Base-by-base conservation (phyloP, 2,888 invertebrate genomes). In the Tillus elongatus region DNA sequence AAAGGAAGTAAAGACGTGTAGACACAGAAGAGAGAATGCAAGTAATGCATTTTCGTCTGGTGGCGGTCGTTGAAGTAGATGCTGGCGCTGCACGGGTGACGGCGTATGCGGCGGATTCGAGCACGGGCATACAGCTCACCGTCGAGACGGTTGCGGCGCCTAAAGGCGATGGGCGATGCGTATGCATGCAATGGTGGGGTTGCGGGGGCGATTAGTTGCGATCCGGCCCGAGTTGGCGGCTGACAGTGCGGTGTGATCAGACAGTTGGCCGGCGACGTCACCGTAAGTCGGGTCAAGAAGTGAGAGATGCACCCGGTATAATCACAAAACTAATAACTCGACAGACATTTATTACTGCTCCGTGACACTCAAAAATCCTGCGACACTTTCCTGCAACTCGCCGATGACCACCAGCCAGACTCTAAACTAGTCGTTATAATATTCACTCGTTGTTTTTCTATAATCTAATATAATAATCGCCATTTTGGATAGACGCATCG, bases 261-360 rank as follows among this genome's bases (percentile, higher is more conserved):
- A 64, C 67, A 67, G 67, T 67, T 65, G 64, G 64, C 66, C 66
- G 68, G 64, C 66, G 63, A 66, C 66, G 64, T 65, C 67, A 65
- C 63, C 61, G 61, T 60, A 60, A 66, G 66, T 64, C 66, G 66
- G 66, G 64, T 66, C 48, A 64, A 60, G 63, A 39, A 42, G 40
- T 37, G 40, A n/a, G n/a, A 37, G 33, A 42, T 39, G 44, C 42
- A 45, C 41, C 42, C 36, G 28, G 16, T 27, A 37, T 13, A 37
- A 11, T 12, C 11, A 11, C 3, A 19, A 15, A 9, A 10, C 11
- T 13, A 29, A 29, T 13, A 12, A 13, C 14, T 6, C 6, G 1
- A 9, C 8, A 29, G 12, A 32, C 15, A 15, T 12, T 15, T 32
- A 15, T n/a, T n/a, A n/a, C n/a, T n/a, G n/a, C n/a, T n/a, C n/a